These are phyloP conservation scores for Danio jaintianensis DNA, from an alignment of 2,797 vertebrate species.

Conservation along the genomic window DNA sequence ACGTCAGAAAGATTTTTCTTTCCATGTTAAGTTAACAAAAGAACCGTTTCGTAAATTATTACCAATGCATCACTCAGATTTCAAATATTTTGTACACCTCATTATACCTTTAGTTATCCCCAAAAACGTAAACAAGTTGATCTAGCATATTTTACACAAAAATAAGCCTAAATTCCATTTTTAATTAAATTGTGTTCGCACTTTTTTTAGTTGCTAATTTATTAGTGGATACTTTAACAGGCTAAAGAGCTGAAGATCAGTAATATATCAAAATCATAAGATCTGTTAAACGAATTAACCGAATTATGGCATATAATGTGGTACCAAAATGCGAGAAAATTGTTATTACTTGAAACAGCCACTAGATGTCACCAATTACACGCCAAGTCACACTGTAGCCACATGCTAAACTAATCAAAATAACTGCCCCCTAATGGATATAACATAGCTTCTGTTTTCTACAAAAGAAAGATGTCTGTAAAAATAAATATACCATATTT, in stretches of 20 bases:
- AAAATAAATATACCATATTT: no score
- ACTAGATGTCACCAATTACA: neutral
- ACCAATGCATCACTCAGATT: no score
- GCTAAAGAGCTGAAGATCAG: neutral
- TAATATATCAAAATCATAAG: neutral
- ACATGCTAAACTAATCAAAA: neutral
- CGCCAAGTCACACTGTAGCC: neutral
- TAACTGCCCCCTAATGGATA: neutral
- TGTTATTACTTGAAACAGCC: neutral
- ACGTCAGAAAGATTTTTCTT: no score
- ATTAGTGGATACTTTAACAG: neutral
- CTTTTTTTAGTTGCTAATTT: neutral
- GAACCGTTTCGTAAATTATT: no score
- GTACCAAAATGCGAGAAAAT: neutral
- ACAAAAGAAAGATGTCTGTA: no score
- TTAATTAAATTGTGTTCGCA: no score
- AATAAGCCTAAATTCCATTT: no score
- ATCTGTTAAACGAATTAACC: neutral
- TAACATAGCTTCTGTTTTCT: no score
- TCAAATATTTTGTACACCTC: neutral
- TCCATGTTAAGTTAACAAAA: no score
- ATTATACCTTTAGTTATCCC: neutral
- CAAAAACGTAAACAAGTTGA: neutral
- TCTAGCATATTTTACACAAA: neutral
- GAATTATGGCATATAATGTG: neutral